Evolutionary conservation across 2,888 invertebrate genomes (phyloP), one percentile per base, ranked within the genome.

Genomic region (Iphiclides podalirius): DNA sequence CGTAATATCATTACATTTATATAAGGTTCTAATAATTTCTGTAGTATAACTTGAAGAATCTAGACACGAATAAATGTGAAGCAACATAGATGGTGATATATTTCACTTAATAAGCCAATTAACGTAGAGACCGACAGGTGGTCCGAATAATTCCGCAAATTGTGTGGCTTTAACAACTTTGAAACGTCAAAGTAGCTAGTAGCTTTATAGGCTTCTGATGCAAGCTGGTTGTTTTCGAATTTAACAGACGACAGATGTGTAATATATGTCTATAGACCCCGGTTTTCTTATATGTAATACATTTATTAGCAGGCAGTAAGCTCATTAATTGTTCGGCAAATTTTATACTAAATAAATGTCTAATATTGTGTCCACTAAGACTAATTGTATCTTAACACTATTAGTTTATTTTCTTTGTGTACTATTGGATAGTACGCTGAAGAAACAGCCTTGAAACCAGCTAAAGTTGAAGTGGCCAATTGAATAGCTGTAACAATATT

Each of bases 401-500:
- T n/a, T n/a, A n/a, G n/a, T n/a, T n/a, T n/a, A n/a, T n/a, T n/a
- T n/a, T n/a, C n/a, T n/a, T n/a, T n/a, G n/a, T n/a, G n/a, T n/a
- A n/a, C n/a, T n/a, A n/a, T n/a, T n/a, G n/a, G n/a, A n/a, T n/a
- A n/a, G n/a, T n/a, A 20, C 4, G 31, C 13, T 40, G 34, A 47
- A 40, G 40, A 37, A 36, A 37, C 51, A 52, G 40, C 52, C 50
- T 55, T 53, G 52, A 54, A 47, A 47, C 49, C 42, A 38, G 50
- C 42, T 48, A 52, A 41, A 47, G 52, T 43, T 31, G 41, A 42
- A 44, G 52, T 26, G 17, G 23, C 14, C 17, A 36, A 44, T 49
- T 45, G 52, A 49, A 52, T 48, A 37, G 39, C 41, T 49, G 46
- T 52, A 55, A 49, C 53, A 52, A 52, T 58, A 56, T 57, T 57